Percentiles rank a stretch among this genome's conserved stretches.
Conservation (phyloP, 2,113 vertebrate genomes). For the Bombycilla garrulus region DNA sequence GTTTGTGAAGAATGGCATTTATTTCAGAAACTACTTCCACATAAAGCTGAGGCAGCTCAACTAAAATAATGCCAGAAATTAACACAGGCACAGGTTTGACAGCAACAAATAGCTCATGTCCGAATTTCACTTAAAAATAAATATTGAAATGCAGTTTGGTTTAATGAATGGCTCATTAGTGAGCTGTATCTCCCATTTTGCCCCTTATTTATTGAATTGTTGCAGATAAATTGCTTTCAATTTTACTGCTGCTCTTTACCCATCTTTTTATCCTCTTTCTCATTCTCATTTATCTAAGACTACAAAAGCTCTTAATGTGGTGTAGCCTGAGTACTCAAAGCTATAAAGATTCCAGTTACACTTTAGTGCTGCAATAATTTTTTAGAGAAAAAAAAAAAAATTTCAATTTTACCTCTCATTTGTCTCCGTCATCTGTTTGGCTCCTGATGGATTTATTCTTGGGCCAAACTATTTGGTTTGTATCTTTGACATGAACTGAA, state of each 20-base stretch:
- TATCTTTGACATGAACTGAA: neutral
- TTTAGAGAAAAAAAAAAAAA: neutral
- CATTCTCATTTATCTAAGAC: neutral
- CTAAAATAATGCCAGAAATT: neutral
- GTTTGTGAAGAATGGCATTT: neutral
- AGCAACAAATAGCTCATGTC: neutral
- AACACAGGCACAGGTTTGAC: neutral
- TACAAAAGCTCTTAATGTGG: neutral
- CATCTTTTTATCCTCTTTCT: neutral
- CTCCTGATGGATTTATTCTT: neutral
- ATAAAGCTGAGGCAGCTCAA: neutral
- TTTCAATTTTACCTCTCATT: neutral
- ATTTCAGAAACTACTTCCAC: neutral
- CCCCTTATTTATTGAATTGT: neutral
- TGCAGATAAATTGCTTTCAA: neutral
- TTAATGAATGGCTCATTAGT: neutral
- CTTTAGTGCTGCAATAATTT: neutral
- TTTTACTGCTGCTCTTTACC: neutral
- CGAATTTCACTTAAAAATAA: neutral
- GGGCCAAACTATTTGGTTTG: neutral
- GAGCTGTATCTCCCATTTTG: neutral
- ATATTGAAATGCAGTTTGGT: neutral
- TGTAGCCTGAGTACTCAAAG: neutral
- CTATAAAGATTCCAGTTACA: neutral
- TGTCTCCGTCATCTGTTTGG: neutral